Conservation (phyloP, 2,113 vertebrate species). For the Phalacrocorax carbo region DNA sequence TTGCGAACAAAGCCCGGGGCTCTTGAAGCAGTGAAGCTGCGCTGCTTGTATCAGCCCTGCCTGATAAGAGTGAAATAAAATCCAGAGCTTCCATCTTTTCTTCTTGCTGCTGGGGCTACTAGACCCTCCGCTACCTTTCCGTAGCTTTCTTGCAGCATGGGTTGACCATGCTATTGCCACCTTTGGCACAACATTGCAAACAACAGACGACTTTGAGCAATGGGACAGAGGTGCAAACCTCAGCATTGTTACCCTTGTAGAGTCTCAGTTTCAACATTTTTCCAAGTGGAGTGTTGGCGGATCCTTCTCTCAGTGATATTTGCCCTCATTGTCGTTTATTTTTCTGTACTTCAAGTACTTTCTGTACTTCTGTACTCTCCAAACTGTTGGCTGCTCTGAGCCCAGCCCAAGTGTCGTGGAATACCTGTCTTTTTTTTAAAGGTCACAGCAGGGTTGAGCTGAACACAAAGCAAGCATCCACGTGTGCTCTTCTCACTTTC, state of each 20-base stretch:
- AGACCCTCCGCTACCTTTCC: background rate
- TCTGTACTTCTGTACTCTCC: background rate
- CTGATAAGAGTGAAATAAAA: background rate
- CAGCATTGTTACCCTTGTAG: background rate
- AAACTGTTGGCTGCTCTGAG: background rate
- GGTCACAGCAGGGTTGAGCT: background rate
- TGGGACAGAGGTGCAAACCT: background rate
- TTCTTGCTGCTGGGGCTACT: background rate
- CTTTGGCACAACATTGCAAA: background rate
- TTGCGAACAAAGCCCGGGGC: conserved; percentile 48
- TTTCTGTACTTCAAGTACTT: background rate
- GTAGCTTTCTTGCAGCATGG: background rate
- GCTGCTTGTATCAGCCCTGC: background rate
- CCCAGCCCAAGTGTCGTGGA: background rate
- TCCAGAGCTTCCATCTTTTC: background rate
- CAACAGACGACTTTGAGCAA: background rate
- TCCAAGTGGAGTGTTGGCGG: no score
- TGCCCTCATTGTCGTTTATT: background rate
- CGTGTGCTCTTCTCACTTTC: fast-evolving
- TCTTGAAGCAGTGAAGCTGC: conserved; percentile 7
- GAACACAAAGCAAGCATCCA: background rate
- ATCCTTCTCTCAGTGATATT: background rate
- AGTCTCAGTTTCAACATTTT: no score
- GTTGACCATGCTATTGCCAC: background rate
- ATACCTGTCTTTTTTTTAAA: background rate